Conservation (phyloP, 2,888 invertebrate species). For the Drosophila quasianomalipes region DNA sequence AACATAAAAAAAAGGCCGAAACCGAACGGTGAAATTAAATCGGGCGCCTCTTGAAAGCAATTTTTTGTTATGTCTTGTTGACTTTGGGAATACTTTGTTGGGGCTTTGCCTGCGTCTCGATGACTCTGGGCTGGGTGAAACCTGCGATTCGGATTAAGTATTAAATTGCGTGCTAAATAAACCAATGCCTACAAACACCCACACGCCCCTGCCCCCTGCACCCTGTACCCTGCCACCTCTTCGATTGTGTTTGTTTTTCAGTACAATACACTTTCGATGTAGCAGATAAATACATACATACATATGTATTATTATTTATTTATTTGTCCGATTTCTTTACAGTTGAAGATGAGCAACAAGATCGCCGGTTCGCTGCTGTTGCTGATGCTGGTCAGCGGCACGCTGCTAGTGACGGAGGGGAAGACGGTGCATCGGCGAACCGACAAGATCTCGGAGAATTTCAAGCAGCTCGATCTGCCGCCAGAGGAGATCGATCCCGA, state of each 20-base stretch:
- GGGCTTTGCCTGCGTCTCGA: not conserved
- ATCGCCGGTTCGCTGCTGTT: conserved; percentile 41
- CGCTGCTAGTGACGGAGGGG: conserved; percentile 46
- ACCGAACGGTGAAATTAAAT: conserved; percentile 75
- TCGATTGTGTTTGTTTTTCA: too few species aligned
- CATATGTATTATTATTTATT: not conserved
- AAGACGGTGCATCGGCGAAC: conserved; percentile 78
- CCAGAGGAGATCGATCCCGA: conserved; percentile 84
- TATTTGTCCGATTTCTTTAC: conserved; percentile 19
- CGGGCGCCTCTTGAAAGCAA: conserved; percentile 60
- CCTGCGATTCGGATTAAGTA: conserved; percentile 20
- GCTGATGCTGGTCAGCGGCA: conserved; percentile 59
- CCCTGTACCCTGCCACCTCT: not conserved
- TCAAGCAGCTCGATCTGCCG: conserved; percentile 82
- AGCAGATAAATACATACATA: not conserved
- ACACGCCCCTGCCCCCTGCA: not conserved
- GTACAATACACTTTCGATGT: not conserved
- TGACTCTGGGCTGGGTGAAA: conserved; percentile 41
- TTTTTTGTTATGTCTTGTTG: conserved; percentile 54
- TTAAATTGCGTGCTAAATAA: conserved; percentile 15
- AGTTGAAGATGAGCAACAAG: conserved; percentile 60
- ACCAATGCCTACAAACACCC: not conserved
- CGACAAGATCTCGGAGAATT: conserved; percentile 82
- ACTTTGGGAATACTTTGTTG: conserved; percentile 60
- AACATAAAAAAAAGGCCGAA: conserved; percentile 12